Conservation (phyloP, 2,888 invertebrate species). For the Cataglyphis albicans region DNA sequence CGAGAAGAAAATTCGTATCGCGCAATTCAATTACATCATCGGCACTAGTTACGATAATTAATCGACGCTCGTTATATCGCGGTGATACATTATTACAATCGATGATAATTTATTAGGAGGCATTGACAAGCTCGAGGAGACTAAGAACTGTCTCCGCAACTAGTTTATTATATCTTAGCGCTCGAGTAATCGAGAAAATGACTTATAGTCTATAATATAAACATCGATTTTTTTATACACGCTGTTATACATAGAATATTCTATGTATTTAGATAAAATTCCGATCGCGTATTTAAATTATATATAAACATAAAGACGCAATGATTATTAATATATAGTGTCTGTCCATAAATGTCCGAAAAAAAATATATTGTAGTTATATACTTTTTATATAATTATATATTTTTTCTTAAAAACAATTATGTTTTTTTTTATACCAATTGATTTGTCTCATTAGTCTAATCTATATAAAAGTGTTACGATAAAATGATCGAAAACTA, state of each 20-base stretch:
- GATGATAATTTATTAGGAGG: slow-evolving; percentile 24
- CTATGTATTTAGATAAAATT: neutral
- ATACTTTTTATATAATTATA: too few relatives aligned
- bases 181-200: neutral
- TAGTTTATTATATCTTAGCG: neutral
- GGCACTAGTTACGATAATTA: slow-evolving; percentile 17
- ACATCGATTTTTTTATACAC: neutral
- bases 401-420: too few relatives aligned
- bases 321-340: neutral
- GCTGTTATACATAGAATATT: neutral
- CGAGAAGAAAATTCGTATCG: slow-evolving; percentile 27
- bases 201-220: neutral
- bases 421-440: too few relatives aligned
- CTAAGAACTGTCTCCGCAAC: neutral
- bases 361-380: too few relatives aligned
- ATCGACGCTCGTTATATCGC: neutral
- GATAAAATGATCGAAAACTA: too few relatives aligned
- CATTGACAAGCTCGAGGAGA: slow-evolving; percentile 10
- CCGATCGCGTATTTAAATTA: neutral
- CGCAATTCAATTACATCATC: slow-evolving; percentile 25
- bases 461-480: too few relatives aligned
- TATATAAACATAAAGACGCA: neutral
- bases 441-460: too few relatives aligned
- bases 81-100: neutral
- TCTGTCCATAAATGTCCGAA: too few relatives aligned